These are phyloP conservation scores for Telmatochromis brachygnathus DNA, from an alignment of 2,113 vertebrate genomes.

Conservation along the genomic window DNA sequence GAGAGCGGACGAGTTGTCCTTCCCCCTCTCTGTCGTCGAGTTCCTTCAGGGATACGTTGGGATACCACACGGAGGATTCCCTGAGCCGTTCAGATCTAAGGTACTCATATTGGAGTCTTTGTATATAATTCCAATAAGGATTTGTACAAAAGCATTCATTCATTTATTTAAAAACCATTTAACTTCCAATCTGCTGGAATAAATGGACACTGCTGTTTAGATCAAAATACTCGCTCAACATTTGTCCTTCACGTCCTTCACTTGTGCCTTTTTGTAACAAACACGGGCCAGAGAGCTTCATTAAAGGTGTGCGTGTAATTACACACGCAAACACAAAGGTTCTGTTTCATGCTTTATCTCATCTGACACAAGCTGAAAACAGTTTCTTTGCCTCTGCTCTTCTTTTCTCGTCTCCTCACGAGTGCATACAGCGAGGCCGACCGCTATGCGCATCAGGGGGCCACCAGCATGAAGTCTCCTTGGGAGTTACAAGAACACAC, in stretches of 20 bases:
- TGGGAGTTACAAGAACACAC: not conserved
- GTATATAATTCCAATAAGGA: not conserved
- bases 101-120: slow-evolving; percentile 30
- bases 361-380: not conserved
- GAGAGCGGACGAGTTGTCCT: slow-evolving; percentile 86
- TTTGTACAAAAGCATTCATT: not conserved
- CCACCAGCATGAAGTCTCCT: not conserved
- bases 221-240: not conserved
- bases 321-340: not conserved
- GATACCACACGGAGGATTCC: slow-evolving; percentile 87
- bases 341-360: not conserved
- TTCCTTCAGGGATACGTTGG: slow-evolving; percentile 91
- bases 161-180: not conserved
- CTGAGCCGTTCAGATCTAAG: slow-evolving; percentile 87
- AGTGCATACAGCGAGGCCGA: not conserved
- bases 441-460: not conserved
- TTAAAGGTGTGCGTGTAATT: not conserved
- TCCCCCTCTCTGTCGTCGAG: slow-evolving; percentile 88
- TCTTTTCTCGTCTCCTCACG: not conserved
- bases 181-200: not conserved
- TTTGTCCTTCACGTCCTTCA: not conserved
- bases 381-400: not conserved
- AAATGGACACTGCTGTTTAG: fast-evolving
- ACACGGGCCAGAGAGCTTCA: not conserved
- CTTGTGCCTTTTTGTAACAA: not conserved